Percentiles rank a stretch among this genome's conserved stretches.
Conservation (phyloP, 2,888 invertebrate species). For the Conus canariensis region DNA sequence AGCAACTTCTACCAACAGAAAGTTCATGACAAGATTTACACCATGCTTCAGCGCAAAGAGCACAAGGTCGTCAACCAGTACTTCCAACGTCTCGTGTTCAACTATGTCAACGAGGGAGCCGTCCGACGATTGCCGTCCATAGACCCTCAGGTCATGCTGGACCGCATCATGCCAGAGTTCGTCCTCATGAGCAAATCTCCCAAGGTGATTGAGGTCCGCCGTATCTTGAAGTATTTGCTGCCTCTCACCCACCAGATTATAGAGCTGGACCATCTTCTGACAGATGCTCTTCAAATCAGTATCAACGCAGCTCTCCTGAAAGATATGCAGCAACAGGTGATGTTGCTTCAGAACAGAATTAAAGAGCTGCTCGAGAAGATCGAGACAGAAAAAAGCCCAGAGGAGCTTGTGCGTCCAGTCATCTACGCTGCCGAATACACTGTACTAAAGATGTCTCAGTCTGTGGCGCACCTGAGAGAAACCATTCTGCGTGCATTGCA, state of each 20-base stretch:
- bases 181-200: background rate
- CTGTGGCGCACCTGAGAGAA: background rate
- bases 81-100: background rate
- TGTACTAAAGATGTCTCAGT: background rate
- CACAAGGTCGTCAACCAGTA: slow-evolving; percentile 2
- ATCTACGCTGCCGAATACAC: background rate
- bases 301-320: background rate
- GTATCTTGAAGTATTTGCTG: slow-evolving; percentile 8
- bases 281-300: background rate
- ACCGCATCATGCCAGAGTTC: slow-evolving; percentile 27
- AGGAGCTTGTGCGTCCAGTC: background rate
- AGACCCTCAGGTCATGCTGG: slow-evolving; percentile 15
- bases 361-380: background rate
- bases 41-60: background rate
- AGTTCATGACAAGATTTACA: background rate
- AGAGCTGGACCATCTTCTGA: background rate
- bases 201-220: background rate
- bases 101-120: background rate
- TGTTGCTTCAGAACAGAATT: background rate
- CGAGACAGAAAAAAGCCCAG: background rate
- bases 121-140: background rate
- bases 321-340: background rate
- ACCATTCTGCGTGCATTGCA: slow-evolving; percentile 41
- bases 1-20: background rate
- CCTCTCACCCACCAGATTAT: slow-evolving; percentile 2